Conservation (phyloP, 2,113 vertebrate species). For the Sterrhoptilus dennistouni region DNA sequence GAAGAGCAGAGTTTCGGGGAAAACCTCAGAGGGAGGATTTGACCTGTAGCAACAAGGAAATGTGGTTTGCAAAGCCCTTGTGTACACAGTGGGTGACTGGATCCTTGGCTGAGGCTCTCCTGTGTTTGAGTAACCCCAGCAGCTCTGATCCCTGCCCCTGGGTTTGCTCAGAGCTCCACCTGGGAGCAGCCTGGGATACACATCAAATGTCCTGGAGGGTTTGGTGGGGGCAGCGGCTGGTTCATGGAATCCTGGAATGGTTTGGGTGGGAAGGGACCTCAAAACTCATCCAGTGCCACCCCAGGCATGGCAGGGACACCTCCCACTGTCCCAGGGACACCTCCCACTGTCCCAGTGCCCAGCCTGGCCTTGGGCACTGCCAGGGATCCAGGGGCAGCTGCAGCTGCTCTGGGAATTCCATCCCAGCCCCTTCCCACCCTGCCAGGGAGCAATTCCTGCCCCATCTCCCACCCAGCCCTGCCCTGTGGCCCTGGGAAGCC, state of each 20-base stretch:
- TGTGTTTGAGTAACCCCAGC: background rate
- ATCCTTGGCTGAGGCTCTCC: background rate
- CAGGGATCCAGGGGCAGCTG: background rate
- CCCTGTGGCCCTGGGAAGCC: no score
- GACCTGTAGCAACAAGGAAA: slow-evolving; percentile 19
- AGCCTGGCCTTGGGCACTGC: background rate
- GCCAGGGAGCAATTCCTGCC: background rate
- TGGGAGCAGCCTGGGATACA: background rate
- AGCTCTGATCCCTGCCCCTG: background rate
- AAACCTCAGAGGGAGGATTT: background rate
- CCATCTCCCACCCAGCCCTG: no score
- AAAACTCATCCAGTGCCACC: fast-evolving
- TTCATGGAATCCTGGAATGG: no score
- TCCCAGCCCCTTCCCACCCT: no score
- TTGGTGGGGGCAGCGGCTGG: background rate
- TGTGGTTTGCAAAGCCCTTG: background rate
- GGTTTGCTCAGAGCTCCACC: background rate
- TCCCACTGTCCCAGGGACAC: background rate
- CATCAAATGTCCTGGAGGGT: fast-evolving
- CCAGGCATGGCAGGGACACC: background rate
- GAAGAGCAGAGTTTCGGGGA: background rate
- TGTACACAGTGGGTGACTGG: background rate
- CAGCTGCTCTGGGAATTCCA: background rate
- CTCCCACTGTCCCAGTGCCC: background rate
- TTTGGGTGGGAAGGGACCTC: background rate